These are phyloP conservation scores for Macrosiphum euphorbiae DNA, from an alignment of 2,888 invertebrate species.

Conservation along the genomic window DNA sequence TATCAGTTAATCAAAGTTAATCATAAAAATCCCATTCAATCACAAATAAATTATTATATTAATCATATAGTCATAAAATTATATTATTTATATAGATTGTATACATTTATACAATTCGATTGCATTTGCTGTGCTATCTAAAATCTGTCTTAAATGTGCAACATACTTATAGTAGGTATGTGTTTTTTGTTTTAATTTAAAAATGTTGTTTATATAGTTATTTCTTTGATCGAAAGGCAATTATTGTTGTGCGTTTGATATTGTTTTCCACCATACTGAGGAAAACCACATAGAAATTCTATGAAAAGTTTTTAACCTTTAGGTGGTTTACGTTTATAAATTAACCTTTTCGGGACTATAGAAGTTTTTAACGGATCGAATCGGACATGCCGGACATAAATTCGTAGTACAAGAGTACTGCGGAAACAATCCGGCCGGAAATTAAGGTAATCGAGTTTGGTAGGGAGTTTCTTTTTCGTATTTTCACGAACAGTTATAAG, in stretches of 20 bases:
- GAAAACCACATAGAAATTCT: slow-evolving; percentile 33
- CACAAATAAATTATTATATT: background rate
- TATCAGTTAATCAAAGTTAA: background rate
- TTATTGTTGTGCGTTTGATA: background rate
- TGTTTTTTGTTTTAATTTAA: background rate
- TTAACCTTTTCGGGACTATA: slow-evolving; percentile 43
- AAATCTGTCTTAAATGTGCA: background rate
- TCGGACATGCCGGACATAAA: slow-evolving; percentile 62
- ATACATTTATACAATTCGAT: no score
- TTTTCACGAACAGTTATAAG: slow-evolving; percentile 41
- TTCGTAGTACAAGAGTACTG: slow-evolving; percentile 54
- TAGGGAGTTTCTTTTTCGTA: slow-evolving; percentile 45
- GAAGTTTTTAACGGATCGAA: slow-evolving; percentile 63
- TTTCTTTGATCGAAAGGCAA: background rate
- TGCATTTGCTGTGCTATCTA: background rate
- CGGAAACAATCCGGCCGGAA: slow-evolving; percentile 63
- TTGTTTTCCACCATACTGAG: background rate
- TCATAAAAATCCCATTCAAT: background rate
- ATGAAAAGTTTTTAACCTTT: slow-evolving; percentile 48
- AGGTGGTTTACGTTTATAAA: slow-evolving; percentile 48
- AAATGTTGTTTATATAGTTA: background rate
- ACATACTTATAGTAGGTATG: background rate
- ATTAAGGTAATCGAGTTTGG: slow-evolving; percentile 64
- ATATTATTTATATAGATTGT: no score
- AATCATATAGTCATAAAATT: background rate